Base-by-base conservation (phyloP, 2,113 vertebrate species). In the Larimichthys polyactis region DNA sequence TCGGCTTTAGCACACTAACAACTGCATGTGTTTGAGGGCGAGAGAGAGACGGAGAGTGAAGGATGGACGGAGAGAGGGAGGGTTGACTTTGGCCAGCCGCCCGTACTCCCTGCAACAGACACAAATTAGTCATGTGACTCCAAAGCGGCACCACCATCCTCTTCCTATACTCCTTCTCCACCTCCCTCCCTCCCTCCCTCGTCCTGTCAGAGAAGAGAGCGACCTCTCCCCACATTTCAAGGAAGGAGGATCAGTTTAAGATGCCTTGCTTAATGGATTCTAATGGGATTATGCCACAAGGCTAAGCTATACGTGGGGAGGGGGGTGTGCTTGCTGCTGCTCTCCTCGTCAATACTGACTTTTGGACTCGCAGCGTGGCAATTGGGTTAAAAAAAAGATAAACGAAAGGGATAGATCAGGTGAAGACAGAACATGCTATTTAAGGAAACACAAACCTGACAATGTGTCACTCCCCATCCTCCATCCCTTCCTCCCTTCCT, bases 61-160 rank as follows among this genome's bases (percentile, higher is more conserved):
- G 89, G 89, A 74, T 32, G 46, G 57, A 71, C 63, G 20, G 66
- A 44, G 80, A 86, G 84, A 86, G 84, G 84, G 86, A 89, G 77
- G 92, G 86, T 94, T 67, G 83, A 91, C 82, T 85, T 78, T 83
- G 85, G 86, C 87, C 86, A 82, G 89, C 95, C 92, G 95, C 93
- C 95, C 11, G 73, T 63, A 55, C 92, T 93, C 75, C 90, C 93
- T 46, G 92, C 94, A 92, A 94, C 91, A 87, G 89, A 93, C 91
- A 94, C 93, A 93, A 68, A 81, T 88, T 81, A 48, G 94, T 94
- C 97, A 97, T 95, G 96, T 98, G 97, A 98, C 95, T 74, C 46
- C 78, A 89, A 93, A 89, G 91, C 89, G 0, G 92, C 90, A 88
- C 83, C 82, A 43, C 81, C 90, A 89, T 82, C 89, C 86, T 90